Evolutionary conservation across 2,888 invertebrate species (phyloP).

Genomic region (Allophyes oxyacanthae): DNA sequence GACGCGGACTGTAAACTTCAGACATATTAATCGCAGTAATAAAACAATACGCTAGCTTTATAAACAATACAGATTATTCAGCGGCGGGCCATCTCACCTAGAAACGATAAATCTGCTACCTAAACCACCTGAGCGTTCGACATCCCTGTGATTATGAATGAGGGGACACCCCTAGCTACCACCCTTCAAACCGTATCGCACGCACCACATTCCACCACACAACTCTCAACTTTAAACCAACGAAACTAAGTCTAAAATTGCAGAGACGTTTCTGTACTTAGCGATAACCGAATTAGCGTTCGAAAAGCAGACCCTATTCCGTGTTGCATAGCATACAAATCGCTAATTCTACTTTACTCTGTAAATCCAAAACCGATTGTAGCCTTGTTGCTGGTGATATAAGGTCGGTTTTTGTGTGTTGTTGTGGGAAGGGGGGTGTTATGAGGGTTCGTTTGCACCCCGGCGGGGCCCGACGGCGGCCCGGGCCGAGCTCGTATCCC

Average conservation of each 20-base stretch:
- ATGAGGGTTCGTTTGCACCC: slow-evolving; percentile 74
- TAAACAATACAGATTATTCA: slow-evolving; percentile 80
- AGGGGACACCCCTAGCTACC: slow-evolving; percentile 67
- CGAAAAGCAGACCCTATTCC: slow-evolving; percentile 84
- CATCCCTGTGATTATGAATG: slow-evolving; percentile 85
- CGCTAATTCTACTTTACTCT: slow-evolving; percentile 73
- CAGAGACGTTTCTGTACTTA: slow-evolving; percentile 53
- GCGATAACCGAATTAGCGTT: slow-evolving; percentile 84
- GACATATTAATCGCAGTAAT: slow-evolving; percentile 60
- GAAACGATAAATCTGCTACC: slow-evolving; percentile 84
- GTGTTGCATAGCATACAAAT: slow-evolving; percentile 83
- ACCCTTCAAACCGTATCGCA: slow-evolving; percentile 54
- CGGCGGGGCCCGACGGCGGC: slow-evolving; percentile 67
- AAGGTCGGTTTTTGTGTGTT: slow-evolving; percentile 58
- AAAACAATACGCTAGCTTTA: slow-evolving; percentile 65
- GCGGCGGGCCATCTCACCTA: slow-evolving; percentile 77
- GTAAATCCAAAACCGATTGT: slow-evolving; percentile 46
- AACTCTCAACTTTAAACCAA: slow-evolving; percentile 56
- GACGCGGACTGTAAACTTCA: slow-evolving; percentile 47
- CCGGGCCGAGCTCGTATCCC: slow-evolving; percentile 84
- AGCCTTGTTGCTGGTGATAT: slow-evolving; percentile 14
- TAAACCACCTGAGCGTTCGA: slow-evolving; percentile 87
- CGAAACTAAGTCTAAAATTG: slow-evolving; percentile 55
- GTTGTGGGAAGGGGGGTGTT: slow-evolving; percentile 49
- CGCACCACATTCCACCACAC: slow-evolving; percentile 35